A percentile compares a stretch with the other conserved stretches of the same genome.
These are phyloP conservation scores for Phortica magna DNA, from an alignment of 2,888 invertebrate species.

Conservation along the genomic window DNA sequence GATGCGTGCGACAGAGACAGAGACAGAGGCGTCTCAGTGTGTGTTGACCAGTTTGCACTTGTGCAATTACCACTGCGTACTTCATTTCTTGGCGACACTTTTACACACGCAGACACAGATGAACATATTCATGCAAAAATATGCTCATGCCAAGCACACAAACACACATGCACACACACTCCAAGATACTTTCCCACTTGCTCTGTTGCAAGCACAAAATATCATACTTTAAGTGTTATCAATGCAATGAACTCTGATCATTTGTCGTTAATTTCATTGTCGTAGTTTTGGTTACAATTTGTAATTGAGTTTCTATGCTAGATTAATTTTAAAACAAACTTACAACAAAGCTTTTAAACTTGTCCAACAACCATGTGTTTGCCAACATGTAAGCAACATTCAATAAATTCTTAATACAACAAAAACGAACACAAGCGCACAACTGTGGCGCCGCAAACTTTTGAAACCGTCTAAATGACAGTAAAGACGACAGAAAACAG, in stretches of 20 bases:
- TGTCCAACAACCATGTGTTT: too few species aligned
- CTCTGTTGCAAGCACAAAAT: slow-evolving; percentile 21
- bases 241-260: slow-evolving; percentile 20
- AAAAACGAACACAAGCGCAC: too few species aligned
- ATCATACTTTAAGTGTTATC: slow-evolving; percentile 8
- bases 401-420: neutral
- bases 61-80: slow-evolving; percentile 22
- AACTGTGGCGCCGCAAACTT: too few species aligned
- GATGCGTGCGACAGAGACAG: slow-evolving; percentile 34
- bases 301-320: neutral
- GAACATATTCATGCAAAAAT: slow-evolving; percentile 1
- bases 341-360: neutral
- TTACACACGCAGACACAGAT: neutral
- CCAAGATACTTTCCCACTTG: neutral
- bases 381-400: too few species aligned
- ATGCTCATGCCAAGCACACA: neutral
- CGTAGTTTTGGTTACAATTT: neutral
- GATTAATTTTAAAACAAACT: neutral
- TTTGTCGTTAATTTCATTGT: slow-evolving; percentile 3
- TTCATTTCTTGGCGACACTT: neutral
- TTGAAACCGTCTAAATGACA: neutral
- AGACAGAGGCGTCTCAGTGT: neutral
- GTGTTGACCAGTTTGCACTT: slow-evolving; percentile 19
- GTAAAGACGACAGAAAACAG: neutral
- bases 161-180: neutral